phyloP scores from a whole-genome alignment of 2,113 vertebrate genomes.

The Rhinichthys klamathensis region DNA sequence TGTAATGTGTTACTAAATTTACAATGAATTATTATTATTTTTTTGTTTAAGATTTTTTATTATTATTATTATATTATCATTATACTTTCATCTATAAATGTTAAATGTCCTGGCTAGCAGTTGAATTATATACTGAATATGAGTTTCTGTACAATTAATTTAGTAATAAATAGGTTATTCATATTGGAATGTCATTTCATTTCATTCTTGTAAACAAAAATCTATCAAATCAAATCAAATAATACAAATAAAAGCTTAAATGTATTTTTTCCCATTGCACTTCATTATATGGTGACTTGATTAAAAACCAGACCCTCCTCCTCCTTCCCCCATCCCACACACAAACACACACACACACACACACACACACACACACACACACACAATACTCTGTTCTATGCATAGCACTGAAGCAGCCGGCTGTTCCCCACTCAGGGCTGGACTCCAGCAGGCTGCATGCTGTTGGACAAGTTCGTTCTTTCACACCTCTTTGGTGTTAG shows the following conservation, averaged over 20 bases:
- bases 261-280: background rate
- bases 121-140: too few relatives aligned
- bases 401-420: slow-evolving; percentile 63
- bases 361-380: background rate
- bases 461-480: slow-evolving; percentile 77
- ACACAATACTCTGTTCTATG: slow-evolving; percentile 33
- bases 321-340: slow-evolving; percentile 65
- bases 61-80: too few relatives aligned
- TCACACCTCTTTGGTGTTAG: slow-evolving; percentile 79
- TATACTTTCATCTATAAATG: too few relatives aligned
- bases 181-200: background rate
- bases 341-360: background rate
- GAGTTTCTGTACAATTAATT: background rate
- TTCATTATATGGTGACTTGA: background rate
- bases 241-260: slow-evolving; percentile 23
- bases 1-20: too few relatives aligned
- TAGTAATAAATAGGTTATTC: background rate
- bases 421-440: slow-evolving; percentile 76
- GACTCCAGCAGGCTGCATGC: slow-evolving; percentile 77
- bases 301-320: slow-evolving; percentile 60
- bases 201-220: background rate
- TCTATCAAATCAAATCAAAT: background rate
- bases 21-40: too few relatives aligned
- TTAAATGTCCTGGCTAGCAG: too few relatives aligned
- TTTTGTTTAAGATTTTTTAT: too few relatives aligned